Conservation (phyloP, 2,113 vertebrate species). For the Myotis davidii region DNA sequence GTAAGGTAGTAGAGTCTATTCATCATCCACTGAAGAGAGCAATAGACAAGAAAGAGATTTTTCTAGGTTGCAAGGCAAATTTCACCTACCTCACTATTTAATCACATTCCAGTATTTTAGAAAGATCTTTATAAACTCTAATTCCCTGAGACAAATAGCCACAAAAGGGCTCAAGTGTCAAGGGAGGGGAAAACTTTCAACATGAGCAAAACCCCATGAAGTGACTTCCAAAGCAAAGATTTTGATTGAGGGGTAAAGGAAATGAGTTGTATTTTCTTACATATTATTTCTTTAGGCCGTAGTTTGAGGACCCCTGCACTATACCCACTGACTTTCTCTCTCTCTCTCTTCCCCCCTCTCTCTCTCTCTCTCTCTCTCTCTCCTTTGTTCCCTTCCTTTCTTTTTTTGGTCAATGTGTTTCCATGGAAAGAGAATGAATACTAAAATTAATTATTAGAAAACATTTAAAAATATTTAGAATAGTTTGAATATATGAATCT, state of each 20-base stretch:
- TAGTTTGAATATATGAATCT: neutral
- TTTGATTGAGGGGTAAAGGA: neutral
- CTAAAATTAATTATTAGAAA: neutral
- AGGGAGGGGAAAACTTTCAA: neutral
- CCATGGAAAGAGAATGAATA: neutral
- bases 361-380: no score
- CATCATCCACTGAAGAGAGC: neutral
- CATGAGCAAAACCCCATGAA: neutral
- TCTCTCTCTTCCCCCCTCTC: no score
- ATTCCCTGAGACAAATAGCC: neutral
- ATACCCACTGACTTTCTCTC: no score
- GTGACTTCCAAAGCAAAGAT: neutral
- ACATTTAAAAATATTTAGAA: neutral
- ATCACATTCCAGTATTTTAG: neutral
- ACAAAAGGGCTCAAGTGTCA: neutral
- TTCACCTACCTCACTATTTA: neutral
- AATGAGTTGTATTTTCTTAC: neutral
- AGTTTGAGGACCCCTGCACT: no score
- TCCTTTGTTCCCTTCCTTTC: neutral
- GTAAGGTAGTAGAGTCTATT: no score
- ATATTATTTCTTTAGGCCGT: neutral
- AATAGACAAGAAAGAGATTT: neutral
- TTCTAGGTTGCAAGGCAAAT: neutral
- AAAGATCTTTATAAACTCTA: neutral
- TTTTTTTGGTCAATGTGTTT: neutral